Conservation (phyloP, 1,140 invertebrate species). For the Drosophila cardini region DNA sequence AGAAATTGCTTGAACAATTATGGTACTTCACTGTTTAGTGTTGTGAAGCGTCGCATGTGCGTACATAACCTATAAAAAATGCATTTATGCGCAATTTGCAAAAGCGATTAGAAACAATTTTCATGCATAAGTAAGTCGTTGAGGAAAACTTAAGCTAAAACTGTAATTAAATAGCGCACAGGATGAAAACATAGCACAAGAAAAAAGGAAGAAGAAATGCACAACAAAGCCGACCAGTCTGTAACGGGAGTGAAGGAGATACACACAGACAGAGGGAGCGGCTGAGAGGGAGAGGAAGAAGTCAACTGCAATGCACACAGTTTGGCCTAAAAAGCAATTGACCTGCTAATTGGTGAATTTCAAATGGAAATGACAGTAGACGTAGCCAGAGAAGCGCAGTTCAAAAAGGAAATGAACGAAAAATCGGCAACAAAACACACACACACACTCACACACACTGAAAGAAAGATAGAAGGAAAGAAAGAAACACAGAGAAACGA, state of each 20-base stretch:
- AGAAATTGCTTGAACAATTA: neutral
- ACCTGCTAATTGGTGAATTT: constrained; percentile 77
- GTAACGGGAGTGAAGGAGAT: constrained; percentile 33
- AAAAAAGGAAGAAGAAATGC: constrained; percentile 21
- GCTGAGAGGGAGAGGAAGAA: constrained; percentile 2
- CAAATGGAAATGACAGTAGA: constrained; percentile 53
- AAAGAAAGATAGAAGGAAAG: constrained; percentile 12
- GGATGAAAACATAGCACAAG: constrained; percentile 26
- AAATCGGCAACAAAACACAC: constrained; percentile 42
- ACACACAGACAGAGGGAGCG: neutral
- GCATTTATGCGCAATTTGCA: constrained; percentile 59
- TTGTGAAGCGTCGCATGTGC: constrained; percentile 11
- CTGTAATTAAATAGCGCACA: constrained; percentile 58
- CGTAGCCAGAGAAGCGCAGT: constrained; percentile 39
- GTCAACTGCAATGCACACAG: constrained; percentile 76
- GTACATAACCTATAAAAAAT: constrained; percentile 38
- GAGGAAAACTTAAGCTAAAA: constrained; percentile 46
- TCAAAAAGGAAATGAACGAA: constrained; percentile 52
- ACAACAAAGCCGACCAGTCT: constrained; percentile 26
- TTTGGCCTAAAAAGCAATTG: constrained; percentile 83
- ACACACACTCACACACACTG: neutral
- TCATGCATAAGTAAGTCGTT: constrained; percentile 52
- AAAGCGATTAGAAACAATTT: constrained; percentile 57
- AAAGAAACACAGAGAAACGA: neutral
- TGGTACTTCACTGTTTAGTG: neutral